A percentile compares a stretch with the other conserved stretches of the same genome.
Evolutionary conservation across 2,113 vertebrate species (phyloP).

Genomic region (Forbesichthys papilliferus): DNA sequence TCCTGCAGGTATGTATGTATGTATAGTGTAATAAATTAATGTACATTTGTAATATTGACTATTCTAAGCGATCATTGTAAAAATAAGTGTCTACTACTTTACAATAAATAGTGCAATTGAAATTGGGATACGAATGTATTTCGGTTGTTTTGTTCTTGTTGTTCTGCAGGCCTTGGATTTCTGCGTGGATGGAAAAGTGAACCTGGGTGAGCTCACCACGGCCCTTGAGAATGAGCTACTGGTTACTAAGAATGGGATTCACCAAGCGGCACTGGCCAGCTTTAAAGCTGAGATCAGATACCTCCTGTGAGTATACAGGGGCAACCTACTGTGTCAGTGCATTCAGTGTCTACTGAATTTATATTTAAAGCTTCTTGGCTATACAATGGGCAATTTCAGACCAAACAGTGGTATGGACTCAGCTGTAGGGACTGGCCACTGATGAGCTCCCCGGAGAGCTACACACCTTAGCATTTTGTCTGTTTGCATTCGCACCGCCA

Average conservation of each 20-base stretch:
- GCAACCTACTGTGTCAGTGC: neutral
- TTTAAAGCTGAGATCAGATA: conserved; percentile 92
- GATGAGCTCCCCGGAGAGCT: no score
- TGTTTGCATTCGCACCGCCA: no score
- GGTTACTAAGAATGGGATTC: conserved; percentile 86
- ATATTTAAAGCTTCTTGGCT: no score
- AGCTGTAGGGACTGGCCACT: no score
- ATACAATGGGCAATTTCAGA: no score
- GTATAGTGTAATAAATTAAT: no score
- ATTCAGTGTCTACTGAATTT: neutral
- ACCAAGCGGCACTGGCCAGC: conserved; percentile 89
- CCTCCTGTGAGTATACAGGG: conserved; percentile 83
- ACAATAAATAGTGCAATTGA: neutral
- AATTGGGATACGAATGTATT: neutral
- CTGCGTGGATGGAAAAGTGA: conserved; percentile 85
- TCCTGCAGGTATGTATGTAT: conserved; percentile 83
- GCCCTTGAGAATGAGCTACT: conserved; percentile 93
- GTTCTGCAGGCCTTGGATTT: conserved; percentile 87
- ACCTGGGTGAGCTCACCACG: conserved; percentile 84
- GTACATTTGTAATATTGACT: neutral
- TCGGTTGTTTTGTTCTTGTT: neutral
- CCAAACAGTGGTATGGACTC: no score
- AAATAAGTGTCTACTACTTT: no score
- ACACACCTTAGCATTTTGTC: no score
- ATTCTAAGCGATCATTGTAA: neutral